A percentile compares a stretch with the other conserved stretches of the same genome.
phyloP scores from a whole-genome alignment of 1,140 invertebrate species.

The Drosophila auraria region DNA sequence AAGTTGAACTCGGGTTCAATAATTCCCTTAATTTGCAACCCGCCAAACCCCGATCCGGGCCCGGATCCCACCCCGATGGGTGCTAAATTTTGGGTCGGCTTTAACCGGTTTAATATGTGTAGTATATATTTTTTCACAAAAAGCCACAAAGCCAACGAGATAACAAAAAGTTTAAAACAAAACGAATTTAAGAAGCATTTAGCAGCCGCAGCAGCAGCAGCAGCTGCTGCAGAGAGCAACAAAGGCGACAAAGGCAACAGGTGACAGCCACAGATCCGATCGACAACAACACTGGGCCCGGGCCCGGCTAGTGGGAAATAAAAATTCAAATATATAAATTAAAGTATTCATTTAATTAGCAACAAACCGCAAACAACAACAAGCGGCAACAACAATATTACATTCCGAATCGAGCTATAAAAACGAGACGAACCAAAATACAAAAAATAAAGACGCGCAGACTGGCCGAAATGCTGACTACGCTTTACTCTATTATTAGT shows the following conservation, averaged over 20 bases:
- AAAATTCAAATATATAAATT: conserved; percentile 49
- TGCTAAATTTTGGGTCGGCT: conserved; percentile 67
- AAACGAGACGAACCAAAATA: conserved; percentile 1
- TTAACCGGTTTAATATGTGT: conserved; percentile 63
- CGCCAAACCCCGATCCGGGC: neutral
- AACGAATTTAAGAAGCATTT: conserved; percentile 41
- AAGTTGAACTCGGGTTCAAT: conserved; percentile 14
- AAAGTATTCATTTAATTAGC: conserved; percentile 62
- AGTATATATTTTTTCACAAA: conserved; percentile 56
- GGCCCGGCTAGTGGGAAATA: conserved; percentile 31
- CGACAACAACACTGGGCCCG: conserved; percentile 20
- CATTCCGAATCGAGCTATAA: conserved; percentile 16
- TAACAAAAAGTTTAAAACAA: conserved; percentile 41
- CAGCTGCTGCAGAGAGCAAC: conserved; percentile 35
- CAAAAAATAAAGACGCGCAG: conserved; percentile 1
- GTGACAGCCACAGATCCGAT: conserved; percentile 52
- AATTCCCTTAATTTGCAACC: conserved; percentile 32
- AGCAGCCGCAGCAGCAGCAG: conserved; percentile 18
- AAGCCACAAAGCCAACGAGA: conserved; percentile 40
- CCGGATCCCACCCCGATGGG: conserved; percentile 3
- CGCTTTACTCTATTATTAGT: neutral
- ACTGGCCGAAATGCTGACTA: conserved; percentile 8
- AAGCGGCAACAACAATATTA: conserved; percentile 17
- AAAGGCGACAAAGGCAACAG: conserved; percentile 59
- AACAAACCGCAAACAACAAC: conserved; percentile 23